Percentiles rank a stretch among this genome's conserved stretches.
Evolutionary conservation across 2,113 vertebrate genomes (phyloP).

Genomic region (Pygoscelis antarcticus): DNA sequence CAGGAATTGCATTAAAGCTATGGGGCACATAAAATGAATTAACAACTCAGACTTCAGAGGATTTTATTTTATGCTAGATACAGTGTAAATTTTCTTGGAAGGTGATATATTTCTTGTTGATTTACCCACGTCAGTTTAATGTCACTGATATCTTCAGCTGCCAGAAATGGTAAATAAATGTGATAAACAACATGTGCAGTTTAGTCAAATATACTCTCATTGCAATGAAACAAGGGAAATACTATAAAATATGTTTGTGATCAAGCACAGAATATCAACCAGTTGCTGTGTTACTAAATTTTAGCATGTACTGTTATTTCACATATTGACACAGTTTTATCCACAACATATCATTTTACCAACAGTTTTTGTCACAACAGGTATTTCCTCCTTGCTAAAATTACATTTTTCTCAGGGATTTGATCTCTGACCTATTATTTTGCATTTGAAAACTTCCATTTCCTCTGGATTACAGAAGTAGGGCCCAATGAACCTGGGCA

Average conservation of each 20-base stretch:
- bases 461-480: not conserved
- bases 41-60: not conserved
- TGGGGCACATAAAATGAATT: not conserved
- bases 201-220: not conserved
- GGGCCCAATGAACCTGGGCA: not conserved
- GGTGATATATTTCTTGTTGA: not conserved
- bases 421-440: not conserved
- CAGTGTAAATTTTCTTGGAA: not conserved
- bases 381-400: not conserved
- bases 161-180: constrained; percentile 3
- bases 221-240: not conserved
- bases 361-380: not conserved
- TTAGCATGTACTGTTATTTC: not conserved
- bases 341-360: not conserved
- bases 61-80: not conserved
- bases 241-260: not conserved
- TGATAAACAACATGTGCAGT: not conserved
- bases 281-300: not conserved
- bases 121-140: not conserved
- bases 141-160: not conserved
- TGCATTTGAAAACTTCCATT: not conserved
- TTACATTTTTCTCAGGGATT: not conserved
- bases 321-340: not conserved
- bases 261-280: not conserved
- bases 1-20: not conserved